phyloP scores from a whole-genome alignment of 1,140 invertebrate species.

The Ostrea edulis region DNA sequence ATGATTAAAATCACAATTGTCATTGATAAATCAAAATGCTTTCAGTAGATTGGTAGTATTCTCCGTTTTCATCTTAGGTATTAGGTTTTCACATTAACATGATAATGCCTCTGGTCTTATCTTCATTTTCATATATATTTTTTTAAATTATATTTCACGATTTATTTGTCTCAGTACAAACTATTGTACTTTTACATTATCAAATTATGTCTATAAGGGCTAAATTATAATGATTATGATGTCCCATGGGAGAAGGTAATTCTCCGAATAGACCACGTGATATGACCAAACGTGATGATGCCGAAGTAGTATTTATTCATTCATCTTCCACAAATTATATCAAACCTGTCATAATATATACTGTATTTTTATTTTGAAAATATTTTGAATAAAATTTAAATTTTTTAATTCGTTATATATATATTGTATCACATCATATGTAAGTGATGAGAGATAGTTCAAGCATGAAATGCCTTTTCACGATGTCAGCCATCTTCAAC shows the following conservation, averaged over 20 bases:
- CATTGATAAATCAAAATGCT: not conserved
- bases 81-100: not conserved
- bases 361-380: slow-evolving; percentile 39
- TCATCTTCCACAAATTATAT: slow-evolving; percentile 22
- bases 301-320: slow-evolving; percentile 26
- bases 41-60: not conserved
- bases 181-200: not conserved
- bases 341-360: slow-evolving; percentile 33
- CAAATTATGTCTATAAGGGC: not conserved
- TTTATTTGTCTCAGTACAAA: slow-evolving; percentile 15
- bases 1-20: not conserved
- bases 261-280: not conserved
- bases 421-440: too few relatives aligned
- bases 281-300: slow-evolving; percentile 21
- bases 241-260: not conserved
- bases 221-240: not conserved
- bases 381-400: slow-evolving; percentile 37
- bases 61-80: slow-evolving; percentile 15
- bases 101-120: not conserved
- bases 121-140: not conserved
- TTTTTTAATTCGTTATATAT: not conserved
- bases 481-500: too few relatives aligned
- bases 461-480: too few relatives aligned
- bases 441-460: too few relatives aligned
- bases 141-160: not conserved